Conservation (phyloP, 2,797 vertebrate species). For the Galaxias olidus region DNA sequence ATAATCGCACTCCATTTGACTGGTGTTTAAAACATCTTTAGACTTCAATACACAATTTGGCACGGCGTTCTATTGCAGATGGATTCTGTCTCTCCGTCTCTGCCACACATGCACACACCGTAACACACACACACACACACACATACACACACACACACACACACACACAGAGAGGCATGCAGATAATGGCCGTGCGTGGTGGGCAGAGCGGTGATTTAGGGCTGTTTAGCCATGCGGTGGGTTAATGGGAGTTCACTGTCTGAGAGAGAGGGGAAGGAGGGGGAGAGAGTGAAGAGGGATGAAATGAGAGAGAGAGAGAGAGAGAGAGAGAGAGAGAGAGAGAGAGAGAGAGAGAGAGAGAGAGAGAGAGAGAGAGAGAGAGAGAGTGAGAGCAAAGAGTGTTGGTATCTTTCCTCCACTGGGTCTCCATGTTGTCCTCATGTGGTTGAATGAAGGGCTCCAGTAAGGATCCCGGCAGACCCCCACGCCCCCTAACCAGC, state of each 20-base stretch:
- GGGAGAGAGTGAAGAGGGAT: not conserved
- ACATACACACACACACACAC: constrained; percentile 16
- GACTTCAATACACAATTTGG: too few species aligned
- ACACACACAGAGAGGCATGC: not conserved
- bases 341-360: too few species aligned
- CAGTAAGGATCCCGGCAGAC: too few species aligned
- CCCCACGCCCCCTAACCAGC: too few species aligned
- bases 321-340: not conserved
- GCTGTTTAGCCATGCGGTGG: not conserved
- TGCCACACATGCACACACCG: constrained; percentile 7
- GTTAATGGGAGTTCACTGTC: not conserved
- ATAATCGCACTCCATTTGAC: too few species aligned
- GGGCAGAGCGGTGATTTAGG: not conserved
- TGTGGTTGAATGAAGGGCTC: too few species aligned
- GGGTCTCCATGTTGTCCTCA: too few species aligned
- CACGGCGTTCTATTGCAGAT: not conserved
- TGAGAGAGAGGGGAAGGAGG: not conserved
- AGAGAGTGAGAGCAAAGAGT: too few species aligned
- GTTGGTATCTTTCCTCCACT: too few species aligned
- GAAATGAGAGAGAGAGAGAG: not conserved
- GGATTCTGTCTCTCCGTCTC: constrained; percentile 4
- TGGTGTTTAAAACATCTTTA: too few species aligned
- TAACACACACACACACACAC: constrained; percentile 28
- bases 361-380: too few species aligned
- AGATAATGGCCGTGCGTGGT: not conserved